Evolutionary conservation across 2,797 vertebrate genomes (phyloP).

Genomic region (Falco naumanni): DNA sequence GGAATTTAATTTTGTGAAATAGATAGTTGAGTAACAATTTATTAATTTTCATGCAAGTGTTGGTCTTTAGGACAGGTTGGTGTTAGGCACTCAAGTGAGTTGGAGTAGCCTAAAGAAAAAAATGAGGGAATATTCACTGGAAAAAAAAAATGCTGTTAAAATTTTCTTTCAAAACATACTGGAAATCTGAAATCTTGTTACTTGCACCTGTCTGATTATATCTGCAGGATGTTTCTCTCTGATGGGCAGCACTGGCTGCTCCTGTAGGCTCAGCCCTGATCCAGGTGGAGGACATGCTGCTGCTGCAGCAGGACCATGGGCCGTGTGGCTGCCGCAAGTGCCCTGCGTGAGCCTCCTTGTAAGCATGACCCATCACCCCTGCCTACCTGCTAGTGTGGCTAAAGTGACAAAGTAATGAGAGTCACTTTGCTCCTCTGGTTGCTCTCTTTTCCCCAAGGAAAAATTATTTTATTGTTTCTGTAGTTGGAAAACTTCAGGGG

Average conservation of each 20-base stretch:
- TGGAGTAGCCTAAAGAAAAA: neutral
- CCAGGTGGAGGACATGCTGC: fast-evolving
- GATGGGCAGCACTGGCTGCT: neutral
- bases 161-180: neutral
- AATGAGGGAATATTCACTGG: neutral
- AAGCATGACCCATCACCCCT: neutral
- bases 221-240: neutral
- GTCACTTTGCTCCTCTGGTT: neutral
- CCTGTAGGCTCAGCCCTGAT: neutral
- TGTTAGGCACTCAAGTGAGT: neutral
- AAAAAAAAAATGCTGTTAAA: neutral
- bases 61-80: neutral
- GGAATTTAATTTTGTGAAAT: neutral
- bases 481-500: neutral
- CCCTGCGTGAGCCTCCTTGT: too few species aligned
- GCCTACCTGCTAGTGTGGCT: neutral
- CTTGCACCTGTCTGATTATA: neutral
- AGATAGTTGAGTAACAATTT: neutral
- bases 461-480: neutral
- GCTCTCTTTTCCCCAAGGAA: neutral
- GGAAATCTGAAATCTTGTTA: neutral
- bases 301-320: neutral
- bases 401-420: neutral
- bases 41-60: neutral
- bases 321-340: fast-evolving